phyloP scores from a whole-genome alignment of 2,888 invertebrate species.

The Tetheella fluctuosa region DNA sequence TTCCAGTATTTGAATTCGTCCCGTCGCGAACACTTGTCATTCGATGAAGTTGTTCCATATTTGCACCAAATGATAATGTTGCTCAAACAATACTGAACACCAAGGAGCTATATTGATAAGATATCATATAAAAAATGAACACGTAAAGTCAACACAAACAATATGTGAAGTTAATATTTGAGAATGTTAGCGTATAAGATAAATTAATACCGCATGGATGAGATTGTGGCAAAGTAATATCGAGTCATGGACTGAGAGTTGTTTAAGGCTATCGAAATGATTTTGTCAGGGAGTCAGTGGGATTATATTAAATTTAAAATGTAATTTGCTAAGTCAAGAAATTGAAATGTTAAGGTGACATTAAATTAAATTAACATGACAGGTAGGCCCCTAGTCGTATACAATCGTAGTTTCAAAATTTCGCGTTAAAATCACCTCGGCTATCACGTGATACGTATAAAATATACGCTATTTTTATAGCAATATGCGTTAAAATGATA shows the following conservation, averaged over 20 bases:
- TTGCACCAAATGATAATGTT: constrained; percentile 42
- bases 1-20: constrained; percentile 38
- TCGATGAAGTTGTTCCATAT: constrained; percentile 33
- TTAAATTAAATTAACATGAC: constrained; percentile 48
- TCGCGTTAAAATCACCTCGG: background rate
- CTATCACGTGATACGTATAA: too few relatives aligned
- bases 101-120: constrained; percentile 26
- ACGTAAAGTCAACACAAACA: constrained; percentile 22
- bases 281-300: constrained; percentile 48
- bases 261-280: constrained; percentile 52
- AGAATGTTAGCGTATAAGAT: constrained; percentile 50
- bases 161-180: constrained; percentile 30
- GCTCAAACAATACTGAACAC: constrained; percentile 41
- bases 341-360: constrained; percentile 40
- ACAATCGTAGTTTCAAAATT: background rate
- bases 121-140: constrained; percentile 16
- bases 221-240: constrained; percentile 52
- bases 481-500: too few relatives aligned
- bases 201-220: constrained; percentile 52
- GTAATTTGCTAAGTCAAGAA: constrained; percentile 67
- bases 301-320: constrained; percentile 49
- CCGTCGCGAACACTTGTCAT: constrained; percentile 41
- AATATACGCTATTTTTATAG: too few relatives aligned
- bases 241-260: constrained; percentile 69
- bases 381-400: constrained; percentile 30